phyloP scores from a whole-genome alignment of 1,140 invertebrate species.

The Nixonia krombeini region DNA sequence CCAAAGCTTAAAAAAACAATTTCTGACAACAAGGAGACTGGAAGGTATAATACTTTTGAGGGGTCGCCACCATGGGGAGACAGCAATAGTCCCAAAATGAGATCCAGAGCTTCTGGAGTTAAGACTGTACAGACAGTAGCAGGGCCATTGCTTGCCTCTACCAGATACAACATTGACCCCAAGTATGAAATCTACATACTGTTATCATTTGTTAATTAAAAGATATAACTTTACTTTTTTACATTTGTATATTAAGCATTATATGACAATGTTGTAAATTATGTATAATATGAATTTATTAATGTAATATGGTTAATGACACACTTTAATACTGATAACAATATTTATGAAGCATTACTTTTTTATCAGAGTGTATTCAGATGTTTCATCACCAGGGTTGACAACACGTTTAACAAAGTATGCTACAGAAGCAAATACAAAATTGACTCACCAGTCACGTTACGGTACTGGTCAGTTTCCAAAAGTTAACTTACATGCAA shows the following conservation, averaged over 20 bases:
- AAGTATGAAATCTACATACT: slow-evolving; percentile 52
- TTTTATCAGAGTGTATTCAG: slow-evolving; percentile 58
- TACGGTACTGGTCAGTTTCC: slow-evolving; percentile 67
- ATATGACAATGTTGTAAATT: too few species aligned
- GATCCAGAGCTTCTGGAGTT: slow-evolving; percentile 43
- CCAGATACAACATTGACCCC: slow-evolving; percentile 67
- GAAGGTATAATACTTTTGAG: slow-evolving; percentile 44
- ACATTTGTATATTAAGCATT: too few species aligned
- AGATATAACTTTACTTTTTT: background rate
- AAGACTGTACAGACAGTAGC: slow-evolving; percentile 61
- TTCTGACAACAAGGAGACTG: slow-evolving; percentile 37
- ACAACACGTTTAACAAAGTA: slow-evolving; percentile 65
- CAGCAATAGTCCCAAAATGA: slow-evolving; percentile 57
- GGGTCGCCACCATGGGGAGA: slow-evolving; percentile 58
- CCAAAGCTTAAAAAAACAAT: slow-evolving; percentile 1
- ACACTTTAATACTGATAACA: too few species aligned
- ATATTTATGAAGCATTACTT: background rate
- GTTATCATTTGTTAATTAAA: background rate
- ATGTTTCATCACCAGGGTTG: slow-evolving; percentile 65
- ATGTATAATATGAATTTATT: too few species aligned
- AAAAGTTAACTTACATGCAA: slow-evolving; percentile 63
- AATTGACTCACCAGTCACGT: slow-evolving; percentile 62
- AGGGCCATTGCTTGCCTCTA: slow-evolving; percentile 64
- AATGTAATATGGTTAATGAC: too few species aligned
- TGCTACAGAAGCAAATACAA: slow-evolving; percentile 60